Conservation (phyloP, 2,113 vertebrate genomes). For the Elgaria multicarinata region DNA sequence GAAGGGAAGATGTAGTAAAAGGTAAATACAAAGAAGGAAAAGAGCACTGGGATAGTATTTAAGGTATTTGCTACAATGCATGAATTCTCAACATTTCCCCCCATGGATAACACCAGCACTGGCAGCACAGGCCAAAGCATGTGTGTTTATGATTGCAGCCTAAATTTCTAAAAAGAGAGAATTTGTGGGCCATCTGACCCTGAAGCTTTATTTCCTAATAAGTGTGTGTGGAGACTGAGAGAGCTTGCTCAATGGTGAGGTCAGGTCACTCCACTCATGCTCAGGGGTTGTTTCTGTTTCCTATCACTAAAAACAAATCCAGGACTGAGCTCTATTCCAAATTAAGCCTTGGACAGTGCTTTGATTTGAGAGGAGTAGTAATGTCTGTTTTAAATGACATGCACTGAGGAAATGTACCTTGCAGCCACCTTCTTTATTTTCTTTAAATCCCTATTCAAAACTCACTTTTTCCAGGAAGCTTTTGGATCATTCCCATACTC, state of each 20-base stretch:
- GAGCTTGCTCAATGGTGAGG: not conserved
- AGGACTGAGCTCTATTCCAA: not conserved
- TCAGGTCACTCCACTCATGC: not conserved
- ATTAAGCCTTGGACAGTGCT: not conserved
- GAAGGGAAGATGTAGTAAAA: constrained; percentile 29
- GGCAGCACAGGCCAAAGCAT: not conserved
- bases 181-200: not conserved
- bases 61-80: constrained; percentile 9
- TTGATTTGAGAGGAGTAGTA: not conserved
- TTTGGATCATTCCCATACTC: too few relatives aligned
- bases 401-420: not conserved
- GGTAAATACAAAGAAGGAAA: constrained; percentile 29
- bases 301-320: not conserved
- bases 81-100: constrained; percentile 3
- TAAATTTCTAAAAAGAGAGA: not conserved
- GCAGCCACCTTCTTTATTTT: too few relatives aligned
- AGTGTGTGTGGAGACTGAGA: too few relatives aligned
- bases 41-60: constrained; percentile 32
- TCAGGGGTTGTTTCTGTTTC: not conserved
- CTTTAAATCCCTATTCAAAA: too few relatives aligned
- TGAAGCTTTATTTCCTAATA: not conserved
- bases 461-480: too few relatives aligned
- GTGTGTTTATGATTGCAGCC: not conserved
- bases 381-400: not conserved
- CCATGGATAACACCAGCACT: not conserved